Evolutionary conservation across 2,888 invertebrate genomes (phyloP).

Genomic region (Catocala nupta): DNA sequence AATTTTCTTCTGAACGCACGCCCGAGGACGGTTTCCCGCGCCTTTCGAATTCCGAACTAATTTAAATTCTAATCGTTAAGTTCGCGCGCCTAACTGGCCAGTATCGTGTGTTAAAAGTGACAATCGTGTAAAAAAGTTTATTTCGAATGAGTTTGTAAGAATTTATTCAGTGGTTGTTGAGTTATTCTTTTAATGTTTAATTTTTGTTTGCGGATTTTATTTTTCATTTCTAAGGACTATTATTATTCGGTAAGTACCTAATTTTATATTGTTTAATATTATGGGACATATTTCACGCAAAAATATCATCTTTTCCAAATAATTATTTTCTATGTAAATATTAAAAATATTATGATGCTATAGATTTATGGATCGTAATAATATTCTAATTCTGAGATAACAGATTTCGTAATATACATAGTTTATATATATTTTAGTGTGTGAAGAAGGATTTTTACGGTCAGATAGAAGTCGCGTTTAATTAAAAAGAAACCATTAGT

Average conservation of each 20-base stretch:
- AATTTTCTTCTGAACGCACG: constrained; percentile 75
- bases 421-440: not conserved
- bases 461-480: constrained; percentile 39
- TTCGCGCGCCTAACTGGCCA: constrained; percentile 55
- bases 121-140: constrained; percentile 42
- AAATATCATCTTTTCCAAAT: too few species aligned
- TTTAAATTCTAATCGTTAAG: constrained; percentile 63
- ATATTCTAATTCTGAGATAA: not conserved
- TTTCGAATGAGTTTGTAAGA: constrained; percentile 24
- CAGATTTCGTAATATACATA: not conserved
- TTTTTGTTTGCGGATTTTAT: constrained; percentile 45
- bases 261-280: too few species aligned
- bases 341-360: too few species aligned
- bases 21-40: constrained; percentile 70
- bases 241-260: constrained; percentile 46
- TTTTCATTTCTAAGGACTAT: constrained; percentile 18
- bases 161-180: constrained; percentile 40
- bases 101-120: constrained; percentile 54
- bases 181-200: constrained; percentile 36
- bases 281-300: too few species aligned
- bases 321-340: too few species aligned
- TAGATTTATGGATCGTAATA: constrained; percentile 8
- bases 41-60: constrained; percentile 72
- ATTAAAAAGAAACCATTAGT: constrained; percentile 56
- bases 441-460: constrained; percentile 8